Base-by-base conservation (phyloP, 2,888 invertebrate genomes). In the Euzophera pinguis region DNA sequence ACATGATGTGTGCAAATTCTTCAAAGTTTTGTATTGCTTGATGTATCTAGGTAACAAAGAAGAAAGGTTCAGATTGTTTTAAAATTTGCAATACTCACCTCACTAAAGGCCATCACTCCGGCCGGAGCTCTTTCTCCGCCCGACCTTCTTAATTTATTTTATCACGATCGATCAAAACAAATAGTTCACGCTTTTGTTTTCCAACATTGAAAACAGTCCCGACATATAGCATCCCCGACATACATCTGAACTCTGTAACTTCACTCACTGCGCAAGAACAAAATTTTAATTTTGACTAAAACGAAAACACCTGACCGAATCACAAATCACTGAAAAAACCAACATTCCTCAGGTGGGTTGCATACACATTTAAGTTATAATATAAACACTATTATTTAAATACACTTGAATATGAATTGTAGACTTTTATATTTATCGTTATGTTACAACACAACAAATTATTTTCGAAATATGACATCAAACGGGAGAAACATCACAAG, bases 91-190 rank as follows among this genome's bases (percentile, higher is more conserved):
- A 43, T 12, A 89, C 92, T 92, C 84, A 94, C 94, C 93, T 94
- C 93, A 93, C 94, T 94, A 93, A 94, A 94, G 93, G 94, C 93
- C 94, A 94, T 94, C 80, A 91, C 91, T 92, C 91, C 81, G 89
- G 87, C 90, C 88, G 91, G 84, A 86, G 82, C 82, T 90, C 84
- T 84, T 87, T 83, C 86, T 84, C 86, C 85, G 79, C 84, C 86
- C 88, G 83, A 90, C 89, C 90, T 88, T 84, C 75, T 80, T 73
- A 80, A 78, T 82, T 80, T 79, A 81, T 71, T 84, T 76, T 82
- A 81, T 74, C 84, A 79, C 82, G 74, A 69, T 79, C 75, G 82
- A 84, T 84, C 88, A 90, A 90, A 91, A 91, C 89, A 91, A 89
- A 87, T 83, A 88, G 86, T 89, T 89, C 80, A 87, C 70, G 84